Base-by-base conservation (phyloP, 2,888 invertebrate genomes). In the Hemithea aestivaria region DNA sequence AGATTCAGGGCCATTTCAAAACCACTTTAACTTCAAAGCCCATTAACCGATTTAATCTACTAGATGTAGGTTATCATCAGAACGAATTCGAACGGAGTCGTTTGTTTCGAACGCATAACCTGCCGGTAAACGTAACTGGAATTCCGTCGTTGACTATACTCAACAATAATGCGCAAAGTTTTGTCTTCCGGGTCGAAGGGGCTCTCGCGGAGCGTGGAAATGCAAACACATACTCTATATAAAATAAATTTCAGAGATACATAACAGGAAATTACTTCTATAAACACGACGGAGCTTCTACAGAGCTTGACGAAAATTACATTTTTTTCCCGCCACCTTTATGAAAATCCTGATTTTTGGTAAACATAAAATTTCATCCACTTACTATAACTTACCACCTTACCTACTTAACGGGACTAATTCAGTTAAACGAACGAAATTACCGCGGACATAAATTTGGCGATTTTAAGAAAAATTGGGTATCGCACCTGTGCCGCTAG, bases 391-490 rank as follows among this genome's bases (percentile, higher is more conserved):
- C 40, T 53, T 48, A 53, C 48, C 46, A 50, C 48, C 44, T 53
- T 39, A 36, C 44, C 42, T 44, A 40, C 46, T 51, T 54, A 53
- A 58, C 42, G 51, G 59, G 49, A 60, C 56, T 58, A 63, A 68
- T 70, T 70, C 56, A 52, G 51, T 53, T 56, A 56, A 64, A 64
- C 53, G 51, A 58, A 56, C 51, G 50, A 60, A 71, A 70, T 71
- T 69, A 67, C 58, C 51, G 48, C 39, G 52, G 48, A 53, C 62
- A 72, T 76, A 76, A 77, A 76, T 76, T 70, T 66, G 45, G 49
- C 61, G 71, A 74, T 75, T 80, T 76, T 71, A 72, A 73, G 69
- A 78, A 77, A 78, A 75, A 75, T 65, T 68, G 64, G 62, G 65
- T 61, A 61, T 62, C 67, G 72, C 81, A 81, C 81, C 84, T 82